These are phyloP conservation scores for Clistopyga incitator DNA, from an alignment of 2,888 invertebrate species.

Conservation along the genomic window DNA sequence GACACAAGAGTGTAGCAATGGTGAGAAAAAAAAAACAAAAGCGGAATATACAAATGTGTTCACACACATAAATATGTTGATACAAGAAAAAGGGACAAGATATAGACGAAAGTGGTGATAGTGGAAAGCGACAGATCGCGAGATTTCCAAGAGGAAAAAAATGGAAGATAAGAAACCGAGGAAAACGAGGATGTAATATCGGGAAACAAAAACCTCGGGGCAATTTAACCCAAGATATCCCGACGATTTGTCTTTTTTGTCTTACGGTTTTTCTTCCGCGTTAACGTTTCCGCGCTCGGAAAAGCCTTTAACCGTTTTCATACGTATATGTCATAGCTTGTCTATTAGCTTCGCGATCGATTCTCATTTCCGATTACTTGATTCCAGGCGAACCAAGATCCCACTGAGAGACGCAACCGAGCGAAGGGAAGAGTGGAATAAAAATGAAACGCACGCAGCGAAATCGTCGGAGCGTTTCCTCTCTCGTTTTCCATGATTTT, in stretches of 20 bases:
- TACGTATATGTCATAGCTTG: slow-evolving; percentile 2
- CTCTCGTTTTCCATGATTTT: slow-evolving; percentile 51
- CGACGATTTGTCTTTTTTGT: slow-evolving; percentile 2
- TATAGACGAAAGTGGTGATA: slow-evolving; percentile 23
- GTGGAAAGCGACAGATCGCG: slow-evolving; percentile 22
- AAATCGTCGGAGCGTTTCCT: slow-evolving; percentile 43
- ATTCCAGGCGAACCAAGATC: slow-evolving; percentile 14
- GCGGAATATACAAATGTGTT: slow-evolving; percentile 21
- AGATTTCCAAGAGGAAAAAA: slow-evolving; percentile 10
- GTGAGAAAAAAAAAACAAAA: slow-evolving; percentile 15
- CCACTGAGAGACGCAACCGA: neutral
- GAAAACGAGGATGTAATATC: slow-evolving; percentile 36
- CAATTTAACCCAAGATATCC: slow-evolving; percentile 13
- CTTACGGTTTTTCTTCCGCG: neutral
- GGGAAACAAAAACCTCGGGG: slow-evolving; percentile 23
- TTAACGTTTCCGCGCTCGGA: slow-evolving; percentile 17
- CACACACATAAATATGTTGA: slow-evolving; percentile 7
- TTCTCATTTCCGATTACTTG: slow-evolving; percentile 38
- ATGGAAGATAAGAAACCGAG: slow-evolving; percentile 39
- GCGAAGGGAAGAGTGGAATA: neutral
- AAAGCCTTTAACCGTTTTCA: slow-evolving; percentile 14
- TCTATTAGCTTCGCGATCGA: neutral
- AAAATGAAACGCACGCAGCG: slow-evolving; percentile 27
- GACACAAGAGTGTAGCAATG: slow-evolving; percentile 32
- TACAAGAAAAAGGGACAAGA: slow-evolving; percentile 20